Base-by-base conservation (phyloP, 2,113 vertebrate species). In the Oryzias curvinotus region DNA sequence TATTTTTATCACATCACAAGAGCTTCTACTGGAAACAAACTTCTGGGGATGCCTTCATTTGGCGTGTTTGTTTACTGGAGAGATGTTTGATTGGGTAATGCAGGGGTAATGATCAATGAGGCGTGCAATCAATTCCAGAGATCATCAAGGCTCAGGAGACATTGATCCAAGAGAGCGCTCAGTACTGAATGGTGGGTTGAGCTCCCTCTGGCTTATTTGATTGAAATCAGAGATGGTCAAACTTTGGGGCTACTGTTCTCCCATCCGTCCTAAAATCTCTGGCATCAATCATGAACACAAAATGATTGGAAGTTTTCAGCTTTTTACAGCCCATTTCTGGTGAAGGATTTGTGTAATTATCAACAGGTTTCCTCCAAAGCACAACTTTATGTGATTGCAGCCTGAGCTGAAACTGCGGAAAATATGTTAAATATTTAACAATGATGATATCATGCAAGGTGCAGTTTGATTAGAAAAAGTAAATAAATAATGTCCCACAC, bases 71-170 rank as follows among this genome's bases (percentile, higher is more conserved):
- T 87, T 85, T 83, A 73, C 65, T 44, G 45, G 65, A 57, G 53
- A 71, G 68, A 49, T 54, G 73, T 81, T 77, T 87, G 84, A 84
- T 87, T 78, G 81, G 81, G 21, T 82, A 60, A 78, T 61, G 71
- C 66, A 13, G 61, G 61, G 58, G 62, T 80, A 76, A 78, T 81
- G 76, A 85, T 85, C 74, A 74, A 78, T 73, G 73, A 81, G 71
- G 76, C 66, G 52, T 47, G 62, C 68, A 76, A 84, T 88, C 84
- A 74, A 89, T 85, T 56, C n/a, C 7, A 71, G 80, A 80, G 84
- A 86, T 88, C 88, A 85, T 68, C 58, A 68, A 71, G 80, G 71
- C 78, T 87, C 71, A 64, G 57, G 65, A 61, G 73, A 42, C 64
- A 82, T 82, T 80, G 84, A 87, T 89, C 78, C 62, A 79, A 65